Evolutionary conservation across 2,797 vertebrate genomes (phyloP).

Genomic region (Betta splendens): DNA sequence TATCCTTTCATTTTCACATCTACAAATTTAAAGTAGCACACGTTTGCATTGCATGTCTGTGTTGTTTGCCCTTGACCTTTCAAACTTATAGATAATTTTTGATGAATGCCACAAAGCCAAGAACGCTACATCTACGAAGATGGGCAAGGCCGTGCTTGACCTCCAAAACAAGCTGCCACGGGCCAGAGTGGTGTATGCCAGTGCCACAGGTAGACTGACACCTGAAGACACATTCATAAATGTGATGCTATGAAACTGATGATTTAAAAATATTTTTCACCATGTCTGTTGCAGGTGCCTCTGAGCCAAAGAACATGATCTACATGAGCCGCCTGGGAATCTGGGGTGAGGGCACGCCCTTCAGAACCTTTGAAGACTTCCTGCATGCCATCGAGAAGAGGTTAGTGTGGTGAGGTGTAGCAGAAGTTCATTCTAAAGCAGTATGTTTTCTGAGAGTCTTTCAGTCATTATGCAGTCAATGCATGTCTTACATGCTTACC

Average conservation of each 20-base stretch:
- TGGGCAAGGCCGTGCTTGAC: conserved; percentile 97
- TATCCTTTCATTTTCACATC: conserved; percentile 85
- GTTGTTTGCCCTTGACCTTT: conserved; percentile 74
- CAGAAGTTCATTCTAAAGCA: not conserved
- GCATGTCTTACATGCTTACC: not conserved
- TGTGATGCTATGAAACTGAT: not conserved
- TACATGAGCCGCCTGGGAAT: conserved; percentile 99
- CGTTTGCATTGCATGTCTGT: not conserved
- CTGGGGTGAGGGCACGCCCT: conserved; percentile 97
- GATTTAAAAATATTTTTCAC: not conserved
- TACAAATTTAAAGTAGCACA: not conserved
- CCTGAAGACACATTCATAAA: not conserved
- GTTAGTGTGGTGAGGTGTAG: conserved; percentile 69
- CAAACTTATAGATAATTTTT: conserved; percentile 88
- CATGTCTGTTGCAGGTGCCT: conserved; percentile 85
- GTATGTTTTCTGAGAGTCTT: not conserved
- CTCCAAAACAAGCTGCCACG: conserved; percentile 94
- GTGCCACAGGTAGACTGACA: conserved; percentile 89
- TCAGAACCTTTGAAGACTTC: conserved; percentile 94
- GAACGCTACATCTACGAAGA: conserved; percentile 97
- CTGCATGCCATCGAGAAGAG: conserved; percentile 97
- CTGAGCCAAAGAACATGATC: conserved; percentile 99
- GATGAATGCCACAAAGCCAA: conserved; percentile 99
- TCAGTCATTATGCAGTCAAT: conserved; percentile 7
- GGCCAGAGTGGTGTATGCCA: conserved; percentile 97